A percentile compares a stretch with the other conserved stretches of the same genome.
phyloP scores from a whole-genome alignment of 1,140 invertebrate species.

The Orchestia grillus region DNA sequence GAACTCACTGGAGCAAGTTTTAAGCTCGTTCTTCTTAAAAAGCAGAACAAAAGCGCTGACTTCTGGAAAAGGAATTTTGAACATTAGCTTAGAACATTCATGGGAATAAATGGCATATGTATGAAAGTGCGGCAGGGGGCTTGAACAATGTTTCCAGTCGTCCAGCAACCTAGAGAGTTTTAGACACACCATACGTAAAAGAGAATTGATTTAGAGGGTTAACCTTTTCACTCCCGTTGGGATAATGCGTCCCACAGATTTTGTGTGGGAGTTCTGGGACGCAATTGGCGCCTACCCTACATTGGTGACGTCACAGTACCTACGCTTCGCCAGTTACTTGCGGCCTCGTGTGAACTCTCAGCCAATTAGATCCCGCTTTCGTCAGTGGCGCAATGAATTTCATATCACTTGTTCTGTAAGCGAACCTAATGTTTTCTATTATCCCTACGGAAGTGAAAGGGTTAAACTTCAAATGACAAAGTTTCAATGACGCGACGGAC shows the following conservation, averaged over 20 bases:
- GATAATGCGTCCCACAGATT: no score
- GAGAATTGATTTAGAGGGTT: neutral
- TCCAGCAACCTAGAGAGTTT: neutral
- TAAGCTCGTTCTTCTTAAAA: neutral
- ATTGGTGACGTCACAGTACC: no score
- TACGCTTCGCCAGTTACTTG: no score
- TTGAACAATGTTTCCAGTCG: neutral
- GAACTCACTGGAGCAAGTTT: neutral
- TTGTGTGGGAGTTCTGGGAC: no score
- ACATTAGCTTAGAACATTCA: neutral
- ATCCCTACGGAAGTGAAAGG: no score
- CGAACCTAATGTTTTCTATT: no score
- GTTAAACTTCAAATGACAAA: neutral
- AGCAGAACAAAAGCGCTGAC: neutral
- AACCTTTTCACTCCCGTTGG: no score
- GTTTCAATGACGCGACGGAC: neutral
- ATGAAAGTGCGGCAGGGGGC: neutral
- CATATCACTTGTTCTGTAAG: no score
- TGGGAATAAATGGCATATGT: neutral
- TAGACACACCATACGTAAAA: neutral
- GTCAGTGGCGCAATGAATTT: no score
- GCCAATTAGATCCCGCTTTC: no score
- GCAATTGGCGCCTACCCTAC: no score
- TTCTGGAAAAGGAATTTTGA: neutral
- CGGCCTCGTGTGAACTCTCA: no score